phyloP scores from a whole-genome alignment of 2,888 invertebrate genomes.

The Volucella inflata region DNA sequence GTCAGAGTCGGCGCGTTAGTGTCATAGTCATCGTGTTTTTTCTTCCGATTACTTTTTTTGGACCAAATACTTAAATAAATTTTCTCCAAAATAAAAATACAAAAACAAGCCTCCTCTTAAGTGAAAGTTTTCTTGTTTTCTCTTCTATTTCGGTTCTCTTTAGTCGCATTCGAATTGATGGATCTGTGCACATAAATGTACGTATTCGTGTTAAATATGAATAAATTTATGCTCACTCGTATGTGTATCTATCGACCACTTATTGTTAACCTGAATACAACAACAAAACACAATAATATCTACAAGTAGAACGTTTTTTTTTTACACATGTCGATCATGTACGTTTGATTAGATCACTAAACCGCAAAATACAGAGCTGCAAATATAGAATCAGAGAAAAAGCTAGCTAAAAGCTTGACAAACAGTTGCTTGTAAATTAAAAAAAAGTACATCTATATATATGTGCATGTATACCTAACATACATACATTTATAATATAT shows the following conservation, averaged over 20 bases:
- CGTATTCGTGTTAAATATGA: no score
- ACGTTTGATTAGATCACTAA: slow-evolving; percentile 21
- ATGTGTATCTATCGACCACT: no score
- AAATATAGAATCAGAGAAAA: not conserved
- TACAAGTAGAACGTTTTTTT: no score
- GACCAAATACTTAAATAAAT: slow-evolving; percentile 5
- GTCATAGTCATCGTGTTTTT: not conserved
- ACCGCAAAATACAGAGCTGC: not conserved
- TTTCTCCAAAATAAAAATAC: slow-evolving; percentile 51
- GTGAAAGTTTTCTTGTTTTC: slow-evolving; percentile 52
- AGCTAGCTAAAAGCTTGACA: not conserved
- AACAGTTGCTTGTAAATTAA: not conserved
- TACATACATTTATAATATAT: no score
- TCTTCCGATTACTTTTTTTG: not conserved
- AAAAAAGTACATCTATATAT: not conserved
- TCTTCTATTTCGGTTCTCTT: slow-evolving; percentile 20
- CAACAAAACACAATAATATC: no score
- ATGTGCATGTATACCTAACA: no score
- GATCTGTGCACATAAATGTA: no score
- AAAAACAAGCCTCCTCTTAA: slow-evolving; percentile 18
- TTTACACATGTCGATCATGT: not conserved
- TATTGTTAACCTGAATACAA: slow-evolving; percentile 3
- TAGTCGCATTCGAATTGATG: not conserved
- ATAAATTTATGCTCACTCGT: no score
- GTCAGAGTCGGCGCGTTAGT: not conserved